A percentile compares a stretch with the other conserved stretches of the same genome.
phyloP scores from a whole-genome alignment of 2,113 vertebrate genomes.

The Heterochromis multidens region DNA sequence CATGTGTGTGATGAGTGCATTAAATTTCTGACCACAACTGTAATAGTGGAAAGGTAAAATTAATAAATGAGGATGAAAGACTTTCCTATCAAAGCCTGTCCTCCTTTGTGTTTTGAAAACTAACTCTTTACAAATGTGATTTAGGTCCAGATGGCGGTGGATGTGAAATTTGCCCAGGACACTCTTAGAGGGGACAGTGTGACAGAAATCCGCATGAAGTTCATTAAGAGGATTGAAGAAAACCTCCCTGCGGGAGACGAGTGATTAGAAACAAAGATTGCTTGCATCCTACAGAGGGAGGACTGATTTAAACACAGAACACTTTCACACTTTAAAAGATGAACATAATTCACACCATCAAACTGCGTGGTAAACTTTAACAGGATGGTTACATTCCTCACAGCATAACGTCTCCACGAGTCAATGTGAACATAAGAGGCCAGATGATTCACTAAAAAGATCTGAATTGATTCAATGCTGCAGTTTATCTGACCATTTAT shows the following conservation, averaged over 20 bases:
- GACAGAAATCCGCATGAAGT: conserved; percentile 98
- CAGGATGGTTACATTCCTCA: neutral
- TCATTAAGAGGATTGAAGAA: conserved; percentile 96
- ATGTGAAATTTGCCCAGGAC: conserved; percentile 93
- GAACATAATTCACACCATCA: neutral
- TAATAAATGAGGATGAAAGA: neutral
- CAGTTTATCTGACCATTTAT: neutral
- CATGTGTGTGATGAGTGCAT: neutral
- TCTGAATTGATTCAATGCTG: neutral
- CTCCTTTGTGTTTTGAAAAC: neutral
- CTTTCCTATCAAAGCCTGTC: neutral
- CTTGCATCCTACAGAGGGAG: neutral
- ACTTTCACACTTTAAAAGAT: neutral
- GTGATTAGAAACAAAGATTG: conserved; percentile 63
- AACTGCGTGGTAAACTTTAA: neutral
- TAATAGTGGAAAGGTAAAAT: neutral
- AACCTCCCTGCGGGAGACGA: conserved; percentile 96
- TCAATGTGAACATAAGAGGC: neutral
- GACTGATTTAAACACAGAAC: neutral
- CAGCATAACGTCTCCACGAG: neutral
- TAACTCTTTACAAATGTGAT: neutral
- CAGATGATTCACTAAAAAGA: neutral
- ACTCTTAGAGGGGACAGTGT: conserved; percentile 93
- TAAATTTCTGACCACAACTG: neutral
- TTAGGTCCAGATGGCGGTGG: conserved; percentile 99